Evolutionary conservation across 2,797 vertebrate species (phyloP), one percentile per base, ranked within the genome.

Genomic region (Ptychadena robeensis): DNA sequence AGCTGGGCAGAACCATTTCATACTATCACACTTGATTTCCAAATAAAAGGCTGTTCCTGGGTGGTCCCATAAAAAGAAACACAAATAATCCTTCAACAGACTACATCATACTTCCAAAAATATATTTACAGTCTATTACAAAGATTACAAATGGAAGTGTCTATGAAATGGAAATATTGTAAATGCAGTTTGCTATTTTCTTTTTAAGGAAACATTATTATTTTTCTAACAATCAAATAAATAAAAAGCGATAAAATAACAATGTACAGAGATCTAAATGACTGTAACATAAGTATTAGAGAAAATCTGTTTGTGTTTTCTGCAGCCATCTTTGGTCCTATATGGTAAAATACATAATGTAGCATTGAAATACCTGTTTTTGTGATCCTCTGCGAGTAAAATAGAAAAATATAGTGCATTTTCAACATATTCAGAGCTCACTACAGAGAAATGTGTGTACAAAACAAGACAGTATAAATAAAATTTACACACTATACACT

Each of bases 51-150:
- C 40, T 83, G 40, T 72, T 78, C 75, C 68, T 78, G 38, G 59
- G 74, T 83, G 74, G 74, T 65, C 67, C 63, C 65, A 70, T 35
- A 80, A 80, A 80, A 25, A 64, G 34, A 75, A 80, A 80, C 82
- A 69, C 72, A 85, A 85, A 85, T 76, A 85, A 85, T 63, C 82
- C 53, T 80, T 73, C 66, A 71, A 95, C 95, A 97, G 96, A 95
- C 96, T 95, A 95, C 95, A 96, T 96, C 97, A 96, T 98, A 98
- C 96, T 98, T 99, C 94, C 96, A 98, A 99, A 99, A 99, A 99
- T 99, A 99, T 98, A 98, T 99, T 96, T 99, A 99, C 98, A 99
- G 97, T 99, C 97, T 98, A 97, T 98, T 99, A 98, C 97, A 99
- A 99, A 99, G 96, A 94, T 98, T 98, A 98, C 95, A 98, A 99